phyloP scores from a whole-genome alignment of 2,888 invertebrate species.

The Sphaerophoria taeniata region DNA sequence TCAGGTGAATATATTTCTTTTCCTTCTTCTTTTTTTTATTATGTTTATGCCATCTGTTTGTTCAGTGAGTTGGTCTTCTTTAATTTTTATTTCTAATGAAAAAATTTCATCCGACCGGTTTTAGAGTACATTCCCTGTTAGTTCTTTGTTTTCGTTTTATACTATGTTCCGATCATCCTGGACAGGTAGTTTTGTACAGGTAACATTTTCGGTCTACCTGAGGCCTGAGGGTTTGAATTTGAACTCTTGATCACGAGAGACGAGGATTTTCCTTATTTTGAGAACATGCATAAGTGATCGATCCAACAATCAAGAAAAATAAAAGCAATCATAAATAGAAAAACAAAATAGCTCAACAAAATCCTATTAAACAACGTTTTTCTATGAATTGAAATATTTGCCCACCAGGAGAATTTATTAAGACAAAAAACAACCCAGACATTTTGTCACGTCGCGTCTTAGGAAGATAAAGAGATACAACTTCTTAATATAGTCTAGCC shows the following conservation, averaged over 20 bases:
- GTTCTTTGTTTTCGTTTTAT: conserved; percentile 3
- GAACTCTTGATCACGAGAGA: not conserved
- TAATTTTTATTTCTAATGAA: conserved; percentile 39
- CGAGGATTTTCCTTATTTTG: too few relatives aligned
- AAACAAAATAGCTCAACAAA: too few relatives aligned
- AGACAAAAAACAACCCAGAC: not conserved
- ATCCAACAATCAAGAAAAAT: too few relatives aligned
- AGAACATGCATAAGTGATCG: too few relatives aligned
- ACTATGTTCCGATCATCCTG: conserved; percentile 2
- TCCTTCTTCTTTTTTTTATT: conserved; percentile 26
- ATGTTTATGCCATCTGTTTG: conserved; percentile 46
- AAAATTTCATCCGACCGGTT: conserved; percentile 46
- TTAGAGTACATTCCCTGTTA: not conserved
- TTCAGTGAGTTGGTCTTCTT: not conserved
- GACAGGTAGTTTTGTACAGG: conserved; percentile 19
- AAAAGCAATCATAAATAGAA: too few relatives aligned
- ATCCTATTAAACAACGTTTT: too few relatives aligned
- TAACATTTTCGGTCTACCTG: conserved; percentile 5
- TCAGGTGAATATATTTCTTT: conserved; percentile 35
- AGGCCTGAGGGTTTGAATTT: not conserved
- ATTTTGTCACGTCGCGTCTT: not conserved
- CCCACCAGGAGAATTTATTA: too few relatives aligned
- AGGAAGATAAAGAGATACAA: not conserved
- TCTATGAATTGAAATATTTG: too few relatives aligned
- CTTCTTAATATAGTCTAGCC: not conserved